These are phyloP conservation scores for Drosophila nebulosa DNA, from an alignment of 1,140 invertebrate genomes.

Conservation along the genomic window DNA sequence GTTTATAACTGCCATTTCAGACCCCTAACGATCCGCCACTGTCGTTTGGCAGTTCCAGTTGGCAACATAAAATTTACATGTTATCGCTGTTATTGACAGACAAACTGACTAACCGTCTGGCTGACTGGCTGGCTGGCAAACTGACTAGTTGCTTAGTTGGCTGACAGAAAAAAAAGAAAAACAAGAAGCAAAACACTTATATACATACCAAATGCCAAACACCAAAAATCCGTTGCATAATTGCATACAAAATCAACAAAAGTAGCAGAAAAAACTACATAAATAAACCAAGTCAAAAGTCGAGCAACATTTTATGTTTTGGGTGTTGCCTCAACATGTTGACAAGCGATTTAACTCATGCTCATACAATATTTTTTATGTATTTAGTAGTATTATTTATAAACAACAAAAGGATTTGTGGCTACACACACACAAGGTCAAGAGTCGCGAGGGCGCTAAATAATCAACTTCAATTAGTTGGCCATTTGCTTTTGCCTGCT, in stretches of 20 bases:
- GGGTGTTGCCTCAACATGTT: conserved; percentile 17
- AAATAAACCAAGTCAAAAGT: conserved; percentile 5
- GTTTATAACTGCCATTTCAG: neutral
- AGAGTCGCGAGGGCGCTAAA: conserved; percentile 46
- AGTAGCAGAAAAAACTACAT: conserved; percentile 6
- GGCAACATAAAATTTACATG: conserved; percentile 72
- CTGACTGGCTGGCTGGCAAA: neutral
- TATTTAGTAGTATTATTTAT: conserved; percentile 26
- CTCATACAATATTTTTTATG: conserved; percentile 2
- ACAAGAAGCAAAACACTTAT: conserved; percentile 30
- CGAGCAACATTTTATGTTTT: conserved; percentile 2
- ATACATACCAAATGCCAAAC: conserved; percentile 2
- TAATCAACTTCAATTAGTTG: conserved; percentile 62
- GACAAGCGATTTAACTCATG: conserved; percentile 14
- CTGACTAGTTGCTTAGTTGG: conserved; percentile 22
- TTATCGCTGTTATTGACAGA: conserved; percentile 65
- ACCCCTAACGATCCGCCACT: conserved; percentile 10
- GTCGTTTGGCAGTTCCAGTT: conserved; percentile 46
- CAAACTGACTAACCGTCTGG: conserved; percentile 35
- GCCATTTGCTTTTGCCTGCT: conserved; percentile 43
- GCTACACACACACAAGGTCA: conserved; percentile 51
- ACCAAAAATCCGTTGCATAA: conserved; percentile 34
- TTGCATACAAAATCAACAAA: conserved; percentile 25
- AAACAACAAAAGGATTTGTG: conserved; percentile 50
- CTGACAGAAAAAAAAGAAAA: neutral